A percentile compares a stretch with the other conserved stretches of the same genome.
These are phyloP conservation scores for Gobiocypris rarus DNA, from an alignment of 2,113 vertebrate species.

Conservation along the genomic window DNA sequence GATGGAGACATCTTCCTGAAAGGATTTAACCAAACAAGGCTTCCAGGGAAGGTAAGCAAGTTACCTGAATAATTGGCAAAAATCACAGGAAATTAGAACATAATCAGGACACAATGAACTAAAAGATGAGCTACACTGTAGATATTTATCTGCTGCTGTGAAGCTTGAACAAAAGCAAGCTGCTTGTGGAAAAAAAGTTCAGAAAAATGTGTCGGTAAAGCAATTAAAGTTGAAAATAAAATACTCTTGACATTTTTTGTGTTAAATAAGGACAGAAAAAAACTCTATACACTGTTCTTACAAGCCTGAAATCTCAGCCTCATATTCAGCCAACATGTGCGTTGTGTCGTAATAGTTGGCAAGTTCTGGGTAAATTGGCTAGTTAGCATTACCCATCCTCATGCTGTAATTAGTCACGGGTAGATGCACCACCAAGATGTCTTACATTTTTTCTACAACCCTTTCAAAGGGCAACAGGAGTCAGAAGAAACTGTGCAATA, in stretches of 20 bases:
- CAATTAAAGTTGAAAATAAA: slow-evolving; percentile 49
- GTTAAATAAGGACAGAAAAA: slow-evolving; percentile 45
- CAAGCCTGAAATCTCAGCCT: background rate
- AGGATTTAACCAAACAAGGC: slow-evolving; percentile 46
- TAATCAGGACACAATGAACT: background rate
- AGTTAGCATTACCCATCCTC: slow-evolving; percentile 42
- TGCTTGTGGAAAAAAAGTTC: background rate
- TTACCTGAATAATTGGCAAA: background rate
- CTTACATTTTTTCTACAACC: background rate
- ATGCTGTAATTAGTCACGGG: slow-evolving; percentile 51
- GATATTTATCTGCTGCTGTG: background rate
- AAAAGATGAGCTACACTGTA: background rate
- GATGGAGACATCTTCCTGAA: slow-evolving; percentile 48
- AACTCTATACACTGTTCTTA: slow-evolving; percentile 41
- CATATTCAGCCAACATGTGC: slow-evolving; percentile 30
- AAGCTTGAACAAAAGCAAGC: background rate
- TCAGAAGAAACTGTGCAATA: background rate
- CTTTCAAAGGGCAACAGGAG: background rate
- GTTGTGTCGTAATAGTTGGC: background rate
- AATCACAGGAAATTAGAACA: background rate
- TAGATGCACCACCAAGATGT: slow-evolving; percentile 39
- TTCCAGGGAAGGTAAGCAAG: slow-evolving; percentile 2
- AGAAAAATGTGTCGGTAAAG: slow-evolving; percentile 16
- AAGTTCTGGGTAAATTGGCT: slow-evolving; percentile 38
- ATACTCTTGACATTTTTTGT: slow-evolving; percentile 12